Base-by-base conservation (phyloP, 2,888 invertebrate genomes). In the Leucozona laternaria region DNA sequence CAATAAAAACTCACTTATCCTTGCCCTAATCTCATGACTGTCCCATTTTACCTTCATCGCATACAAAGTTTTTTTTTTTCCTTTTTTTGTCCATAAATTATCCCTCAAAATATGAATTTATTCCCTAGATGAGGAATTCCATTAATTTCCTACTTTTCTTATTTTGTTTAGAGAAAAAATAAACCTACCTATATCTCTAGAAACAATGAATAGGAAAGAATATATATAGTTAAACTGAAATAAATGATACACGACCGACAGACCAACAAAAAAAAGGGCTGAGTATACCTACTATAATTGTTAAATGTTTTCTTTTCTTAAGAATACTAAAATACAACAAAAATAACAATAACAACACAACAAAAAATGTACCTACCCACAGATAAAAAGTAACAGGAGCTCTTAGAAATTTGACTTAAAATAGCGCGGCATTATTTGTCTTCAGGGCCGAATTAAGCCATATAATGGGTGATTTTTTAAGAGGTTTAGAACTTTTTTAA, bases 1-100 rank as follows among this genome's bases (percentile, higher is more conserved):
- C 55, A 77, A 86, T 81, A 82, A 86, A 86, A 82, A 86, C 48
- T 70, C 81, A 77, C 78, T 86, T 86, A 81, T 86, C 78, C 68
- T 68, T 53, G 68, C 37, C 71, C 37, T 78, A 81, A 81, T 81
- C 77, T 62, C 43, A n/a, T 73, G 48, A 58, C 66, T 13, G 28
- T 28, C 25, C 48, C 10, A 15, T 13, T 62, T 68, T 48, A 40
- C 37, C 34, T 55, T 25, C 45, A 17, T 22, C 25, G 34, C n/a
- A 45, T 17, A n/a, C 58, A 34, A 15, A 76, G 43, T 48, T 43
- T 50, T 53, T 55, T 50, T 50, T 31, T 8, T 28, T 25, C 17
- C 45, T 55, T 50, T 50, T 31, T 8, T 28, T 25, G n/a, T 53
- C 66, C 73, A 77, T 77, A 86, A 86, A 86, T 81, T 86, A 80